A percentile compares a stretch with the other conserved stretches of the same genome.
phyloP scores from a whole-genome alignment of 2,113 vertebrate species.

The Sterrhoptilus dennistouni region DNA sequence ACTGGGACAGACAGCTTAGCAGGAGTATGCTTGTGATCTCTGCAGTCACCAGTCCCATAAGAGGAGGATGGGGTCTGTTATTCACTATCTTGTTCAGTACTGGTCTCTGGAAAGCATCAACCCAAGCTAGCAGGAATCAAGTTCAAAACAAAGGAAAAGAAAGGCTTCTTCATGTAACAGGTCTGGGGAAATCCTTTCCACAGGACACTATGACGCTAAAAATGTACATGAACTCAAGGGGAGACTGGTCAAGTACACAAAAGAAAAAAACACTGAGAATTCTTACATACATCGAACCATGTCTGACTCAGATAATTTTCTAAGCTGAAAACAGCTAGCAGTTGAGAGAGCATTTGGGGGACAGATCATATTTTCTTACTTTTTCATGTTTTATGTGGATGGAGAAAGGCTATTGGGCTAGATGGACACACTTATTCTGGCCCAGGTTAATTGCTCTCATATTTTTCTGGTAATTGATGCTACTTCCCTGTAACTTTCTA shows the following conservation, averaged over 20 bases:
- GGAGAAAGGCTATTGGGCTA: not conserved
- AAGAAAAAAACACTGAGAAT: slow-evolving; percentile 1
- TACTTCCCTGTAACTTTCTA: not conserved
- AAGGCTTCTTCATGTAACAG: not conserved
- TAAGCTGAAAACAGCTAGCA: not conserved
- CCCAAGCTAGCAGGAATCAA: not conserved
- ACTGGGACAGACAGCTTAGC: not conserved
- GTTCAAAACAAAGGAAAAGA: not conserved
- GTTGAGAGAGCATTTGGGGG: not conserved
- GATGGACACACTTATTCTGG: not conserved
- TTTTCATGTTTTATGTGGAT: not conserved
- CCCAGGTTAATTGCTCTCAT: not conserved
- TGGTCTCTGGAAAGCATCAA: not conserved
- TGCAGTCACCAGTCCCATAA: not conserved
- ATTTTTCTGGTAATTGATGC: not conserved
- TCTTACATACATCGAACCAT: not conserved
- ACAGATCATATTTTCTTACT: not conserved
- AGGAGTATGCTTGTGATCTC: not conserved
- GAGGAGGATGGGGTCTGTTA: not conserved
- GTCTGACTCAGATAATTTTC: not conserved
- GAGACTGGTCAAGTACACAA: not conserved
- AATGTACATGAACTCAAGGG: not conserved
- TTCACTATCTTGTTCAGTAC: rapidly evolving
- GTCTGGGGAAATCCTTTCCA: not conserved
- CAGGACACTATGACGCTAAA: not conserved